Evolutionary conservation across 2,888 invertebrate species (phyloP), one percentile per base, ranked within the genome.

Genomic region (Tiliacea citrago): DNA sequence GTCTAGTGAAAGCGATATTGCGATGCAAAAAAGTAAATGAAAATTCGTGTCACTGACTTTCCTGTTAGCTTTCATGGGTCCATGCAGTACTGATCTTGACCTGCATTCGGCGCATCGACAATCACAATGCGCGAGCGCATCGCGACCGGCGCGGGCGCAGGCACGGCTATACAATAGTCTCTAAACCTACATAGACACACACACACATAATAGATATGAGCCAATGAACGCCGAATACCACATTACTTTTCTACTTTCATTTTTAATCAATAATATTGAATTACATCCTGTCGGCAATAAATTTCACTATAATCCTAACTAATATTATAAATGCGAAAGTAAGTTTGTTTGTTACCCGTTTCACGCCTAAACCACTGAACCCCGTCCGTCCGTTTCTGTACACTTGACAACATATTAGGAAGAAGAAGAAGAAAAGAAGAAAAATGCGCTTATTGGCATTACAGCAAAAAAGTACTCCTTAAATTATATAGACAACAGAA

Each of bases 41-140:
- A 96, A 95, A 95, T 95, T 95, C 91, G 95, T 95, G 95, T 95
- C 95, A 93, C 93, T 93, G 92, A 92, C 94, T 95, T 95, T 95
- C 94, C 95, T 94, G 91, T 91, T 92, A 89, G 91, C 91, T 92
- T 91, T 93, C 90, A 88, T 91, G 90, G 89, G 89, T 88, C 88
- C 88, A 87, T 90, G 88, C 87, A 89, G 88, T 83, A 87, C 81
- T 90, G 93, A 90, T 91, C 91, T 90, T 94, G 94, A 94, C 94
- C 94, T 88, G 87, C 88, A 93, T 94, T 90, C 78, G 51, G 75
- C 61, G 83, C 88, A 88, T 87, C 85, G 82, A 85, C 77, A 82
- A 81, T 85, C 81, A 81, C 84, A 84, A 86, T 72, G 73, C 75
- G 75, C 66, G 63, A 75, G 65, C 62, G 63, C 51, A 35, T 12